Evolutionary conservation across 2,797 vertebrate genomes (phyloP).

Genomic region (Chiroxiphia lanceolata): DNA sequence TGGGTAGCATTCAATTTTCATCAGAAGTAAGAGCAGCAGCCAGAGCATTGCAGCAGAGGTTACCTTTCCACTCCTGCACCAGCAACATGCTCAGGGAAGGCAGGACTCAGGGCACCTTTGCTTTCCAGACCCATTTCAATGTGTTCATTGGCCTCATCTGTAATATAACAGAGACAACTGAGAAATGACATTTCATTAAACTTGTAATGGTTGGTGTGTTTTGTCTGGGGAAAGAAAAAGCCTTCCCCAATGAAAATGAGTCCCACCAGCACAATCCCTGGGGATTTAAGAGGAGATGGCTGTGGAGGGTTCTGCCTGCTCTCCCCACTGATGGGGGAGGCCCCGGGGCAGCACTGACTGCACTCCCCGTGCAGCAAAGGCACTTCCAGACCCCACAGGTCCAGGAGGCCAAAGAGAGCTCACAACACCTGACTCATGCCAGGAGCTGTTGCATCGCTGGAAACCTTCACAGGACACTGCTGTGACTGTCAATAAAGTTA

Average conservation of each 20-base stretch:
- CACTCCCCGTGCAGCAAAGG: fast-evolving
- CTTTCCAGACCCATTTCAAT: background rate
- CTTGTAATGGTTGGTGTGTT: background rate
- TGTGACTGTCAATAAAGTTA: slow-evolving; percentile 21
- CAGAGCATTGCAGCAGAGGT: background rate
- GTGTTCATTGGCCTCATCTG: slow-evolving; percentile 4
- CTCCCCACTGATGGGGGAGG: fast-evolving
- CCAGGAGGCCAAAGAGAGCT: background rate
- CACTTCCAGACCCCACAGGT: background rate
- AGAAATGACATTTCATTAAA: background rate
- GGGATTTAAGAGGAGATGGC: background rate
- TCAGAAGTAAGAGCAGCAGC: background rate
- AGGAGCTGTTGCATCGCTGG: background rate
- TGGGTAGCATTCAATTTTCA: background rate
- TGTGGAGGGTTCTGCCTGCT: background rate
- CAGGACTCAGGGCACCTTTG: background rate
- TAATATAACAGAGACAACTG: background rate
- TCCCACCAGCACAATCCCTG: background rate
- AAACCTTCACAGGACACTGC: background rate
- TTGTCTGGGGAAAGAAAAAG: background rate
- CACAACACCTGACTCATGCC: fast-evolving
- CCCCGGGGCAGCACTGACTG: background rate
- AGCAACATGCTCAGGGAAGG: background rate
- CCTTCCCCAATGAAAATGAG: background rate
- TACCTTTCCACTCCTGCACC: slow-evolving; percentile 51